A percentile compares a stretch with the other conserved stretches of the same genome.
These are phyloP conservation scores for Trichonephila inaurata DNA, from an alignment of 1,140 invertebrate genomes.

Conservation along the genomic window DNA sequence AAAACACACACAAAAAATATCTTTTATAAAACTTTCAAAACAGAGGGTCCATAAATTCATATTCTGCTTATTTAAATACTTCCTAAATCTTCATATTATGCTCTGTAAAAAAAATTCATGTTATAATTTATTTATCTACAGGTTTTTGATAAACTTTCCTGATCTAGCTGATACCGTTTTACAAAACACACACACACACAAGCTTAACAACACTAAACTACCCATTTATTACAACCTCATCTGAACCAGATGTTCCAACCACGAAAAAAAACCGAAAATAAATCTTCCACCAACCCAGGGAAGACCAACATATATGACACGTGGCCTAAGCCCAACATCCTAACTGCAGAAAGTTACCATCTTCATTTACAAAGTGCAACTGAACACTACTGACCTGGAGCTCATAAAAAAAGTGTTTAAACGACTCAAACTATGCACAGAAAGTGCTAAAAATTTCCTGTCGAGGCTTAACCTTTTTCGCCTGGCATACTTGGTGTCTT, in stretches of 20 bases:
- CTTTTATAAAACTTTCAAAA: no score
- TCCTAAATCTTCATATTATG: no score
- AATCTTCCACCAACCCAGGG: neutral
- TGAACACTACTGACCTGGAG: neutral
- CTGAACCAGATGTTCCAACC: neutral
- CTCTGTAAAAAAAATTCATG: no score
- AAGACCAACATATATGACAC: neutral
- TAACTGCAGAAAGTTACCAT: neutral
- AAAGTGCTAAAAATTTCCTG: conserved; percentile 46
- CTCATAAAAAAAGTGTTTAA: conserved; percentile 28
- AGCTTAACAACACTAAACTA: neutral
- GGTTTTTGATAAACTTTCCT: neutral
- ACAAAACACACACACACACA: no score
- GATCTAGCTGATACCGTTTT: neutral
- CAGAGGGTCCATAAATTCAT: no score
- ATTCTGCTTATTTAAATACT: no score
- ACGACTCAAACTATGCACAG: neutral
- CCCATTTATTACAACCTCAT: neutral
- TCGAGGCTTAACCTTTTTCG: conserved; percentile 39
- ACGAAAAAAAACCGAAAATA: neutral
- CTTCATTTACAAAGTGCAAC: neutral
- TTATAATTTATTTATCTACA: no score
- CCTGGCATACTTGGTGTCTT: neutral
- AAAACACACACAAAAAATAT: no score
- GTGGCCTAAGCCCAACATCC: neutral